Conservation (phyloP, 2,888 invertebrate species). For the Melanargia galathea region DNA sequence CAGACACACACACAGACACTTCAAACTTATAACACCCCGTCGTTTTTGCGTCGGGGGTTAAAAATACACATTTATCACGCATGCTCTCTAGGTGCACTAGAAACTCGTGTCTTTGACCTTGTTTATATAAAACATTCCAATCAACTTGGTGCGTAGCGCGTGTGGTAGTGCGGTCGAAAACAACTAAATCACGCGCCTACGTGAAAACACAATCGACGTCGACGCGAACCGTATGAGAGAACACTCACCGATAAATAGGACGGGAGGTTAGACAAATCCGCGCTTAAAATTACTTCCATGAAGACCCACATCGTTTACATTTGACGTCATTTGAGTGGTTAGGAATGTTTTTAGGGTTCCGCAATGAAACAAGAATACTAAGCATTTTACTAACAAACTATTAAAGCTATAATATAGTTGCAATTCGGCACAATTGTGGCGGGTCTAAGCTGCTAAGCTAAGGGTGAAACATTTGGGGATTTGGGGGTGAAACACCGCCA, state of each 20-base stretch:
- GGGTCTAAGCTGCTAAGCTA: too few species aligned
- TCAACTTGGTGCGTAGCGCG: too few species aligned
- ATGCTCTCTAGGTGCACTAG: background rate
- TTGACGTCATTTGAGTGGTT: background rate
- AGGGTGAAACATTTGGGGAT: too few species aligned
- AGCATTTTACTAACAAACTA: too few species aligned
- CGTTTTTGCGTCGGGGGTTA: too few species aligned
- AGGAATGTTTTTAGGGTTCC: background rate
- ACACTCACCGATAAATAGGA: constrained; percentile 18
- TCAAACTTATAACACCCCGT: too few species aligned
- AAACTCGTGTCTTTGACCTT: constrained; percentile 38
- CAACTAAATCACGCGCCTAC: constrained; percentile 38
- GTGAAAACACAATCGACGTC: constrained; percentile 14
- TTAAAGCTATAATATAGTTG: too few species aligned
- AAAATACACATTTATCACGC: background rate
- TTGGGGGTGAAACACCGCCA: too few species aligned
- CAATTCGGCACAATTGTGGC: too few species aligned
- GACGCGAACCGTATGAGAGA: constrained; percentile 7
- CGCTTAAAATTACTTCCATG: background rate
- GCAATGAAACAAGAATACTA: too few species aligned
- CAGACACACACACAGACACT: too few species aligned
- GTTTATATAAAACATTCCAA: constrained; percentile 33
- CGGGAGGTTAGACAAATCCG: constrained; percentile 9
- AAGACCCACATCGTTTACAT: background rate
- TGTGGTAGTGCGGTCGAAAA: constrained; percentile 34